Evolutionary conservation across 2,113 vertebrate species (phyloP).

Genomic region (Leucopternis melanops): DNA sequence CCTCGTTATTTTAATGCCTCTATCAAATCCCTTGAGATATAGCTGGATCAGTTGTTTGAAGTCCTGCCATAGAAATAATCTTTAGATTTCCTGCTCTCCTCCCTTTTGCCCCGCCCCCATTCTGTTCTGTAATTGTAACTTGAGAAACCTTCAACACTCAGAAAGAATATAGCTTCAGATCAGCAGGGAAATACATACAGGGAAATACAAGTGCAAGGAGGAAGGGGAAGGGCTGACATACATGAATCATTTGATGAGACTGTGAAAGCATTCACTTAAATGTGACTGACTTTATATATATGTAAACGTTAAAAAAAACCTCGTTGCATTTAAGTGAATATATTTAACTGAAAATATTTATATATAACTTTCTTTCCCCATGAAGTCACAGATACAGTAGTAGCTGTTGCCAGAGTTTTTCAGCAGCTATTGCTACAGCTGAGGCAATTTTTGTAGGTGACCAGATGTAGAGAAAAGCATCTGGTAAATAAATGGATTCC

Average conservation of each 20-base stretch:
- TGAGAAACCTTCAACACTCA: neutral
- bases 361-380: neutral
- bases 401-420: neutral
- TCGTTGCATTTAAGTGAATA: neutral
- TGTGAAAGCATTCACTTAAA: neutral
- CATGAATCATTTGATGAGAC: neutral
- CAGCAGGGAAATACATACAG: neutral
- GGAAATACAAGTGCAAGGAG: neutral
- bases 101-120: neutral
- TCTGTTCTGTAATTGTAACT: neutral
- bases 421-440: neutral
- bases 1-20: neutral
- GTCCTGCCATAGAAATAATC: neutral
- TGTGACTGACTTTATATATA: too few species aligned
- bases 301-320: neutral
- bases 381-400: neutral
- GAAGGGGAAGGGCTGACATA: neutral
- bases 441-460: neutral
- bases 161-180: neutral
- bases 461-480: neutral
- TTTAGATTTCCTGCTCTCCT: neutral
- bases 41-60: neutral
- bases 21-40: neutral
- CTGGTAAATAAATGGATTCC: neutral
- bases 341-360: neutral